Evolutionary conservation across 2,888 invertebrate genomes (phyloP), one percentile per base, ranked within the genome.

Genomic region (Esperia sulphurella): DNA sequence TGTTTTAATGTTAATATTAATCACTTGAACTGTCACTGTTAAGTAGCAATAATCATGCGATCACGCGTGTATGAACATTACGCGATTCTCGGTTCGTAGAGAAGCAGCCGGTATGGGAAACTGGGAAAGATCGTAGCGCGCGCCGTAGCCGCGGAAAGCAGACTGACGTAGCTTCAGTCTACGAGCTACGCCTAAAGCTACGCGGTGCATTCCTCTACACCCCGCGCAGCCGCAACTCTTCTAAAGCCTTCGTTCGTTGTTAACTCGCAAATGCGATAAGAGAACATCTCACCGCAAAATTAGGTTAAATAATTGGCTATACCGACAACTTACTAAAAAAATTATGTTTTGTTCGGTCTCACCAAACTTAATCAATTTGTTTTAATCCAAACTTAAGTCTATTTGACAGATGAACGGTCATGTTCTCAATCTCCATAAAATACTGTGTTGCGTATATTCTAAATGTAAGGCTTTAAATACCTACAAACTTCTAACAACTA

Each of bases 151-250:
- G 72, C 74, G 68, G 65, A 58, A 62, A 71, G 59, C 65, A 58
- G 70, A 83, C 86, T 85, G 81, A 63, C 71, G 68, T 65, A 65
- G 59, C 59, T 49, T 14, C 30, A 10, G 45, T 12, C 42, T 46
- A 40, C 37, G 33, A 41, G 42, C 39, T 45, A 45, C 45, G 47
- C 33, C 46, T 43, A 29, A 14, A 48, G 65, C 68, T 72, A 75
- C 73, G 68, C 58, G 67, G 71, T 73, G 65, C 75, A 68, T 64
- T 63, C 68, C 60, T 53, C 49, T 46, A 62, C 65, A 57, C 55
- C 65, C 70, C 83, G 86, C 88, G 88, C 87, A 86, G 85, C 64
- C 87, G 87, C 87, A 73, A 67, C 59, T 58, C 58, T 53, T 41
- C 28, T 45, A 37, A 14, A 35, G 12, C 28, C 41, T 41, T 1